These are phyloP conservation scores for Ceraclea dissimilis DNA, from an alignment of 2,888 invertebrate species.

Conservation along the genomic window DNA sequence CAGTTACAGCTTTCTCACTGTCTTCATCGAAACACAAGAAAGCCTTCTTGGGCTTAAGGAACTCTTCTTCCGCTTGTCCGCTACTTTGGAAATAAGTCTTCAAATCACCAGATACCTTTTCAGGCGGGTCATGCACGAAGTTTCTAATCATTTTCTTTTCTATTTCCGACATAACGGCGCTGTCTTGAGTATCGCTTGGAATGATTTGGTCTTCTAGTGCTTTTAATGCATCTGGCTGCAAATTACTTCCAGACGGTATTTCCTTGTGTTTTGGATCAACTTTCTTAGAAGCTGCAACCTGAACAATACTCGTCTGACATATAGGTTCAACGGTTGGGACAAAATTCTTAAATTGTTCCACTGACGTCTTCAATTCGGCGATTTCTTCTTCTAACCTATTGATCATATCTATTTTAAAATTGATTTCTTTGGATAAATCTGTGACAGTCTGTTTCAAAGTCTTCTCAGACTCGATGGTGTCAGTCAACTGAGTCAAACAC, in stretches of 20 bases:
- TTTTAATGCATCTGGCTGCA: constrained; percentile 32
- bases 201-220: constrained; percentile 43
- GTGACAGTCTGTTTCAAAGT: constrained; percentile 6
- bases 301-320: not conserved
- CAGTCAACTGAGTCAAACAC: constrained; percentile 17
- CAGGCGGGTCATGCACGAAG: constrained; percentile 28
- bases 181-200: constrained; percentile 28
- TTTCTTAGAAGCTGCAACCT: not conserved
- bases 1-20: constrained; percentile 24
- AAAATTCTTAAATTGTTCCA: not conserved
- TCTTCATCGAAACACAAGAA: constrained; percentile 45
- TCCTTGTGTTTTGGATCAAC: not conserved
- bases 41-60: constrained; percentile 47
- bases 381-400: constrained; percentile 31
- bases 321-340: not conserved
- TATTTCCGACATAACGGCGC: constrained; percentile 26
- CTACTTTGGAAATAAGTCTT: constrained; percentile 28
- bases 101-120: constrained; percentile 6
- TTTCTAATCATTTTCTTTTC: constrained; percentile 29
- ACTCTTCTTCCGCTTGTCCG: constrained; percentile 32
- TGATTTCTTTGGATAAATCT: constrained; percentile 28
- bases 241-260: constrained; percentile 30
- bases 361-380: not conserved
- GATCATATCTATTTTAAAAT: constrained; percentile 32
- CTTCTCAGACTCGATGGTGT: constrained; percentile 18